phyloP scores from a whole-genome alignment of 2,888 invertebrate genomes.

The Hyles lineata region DNA sequence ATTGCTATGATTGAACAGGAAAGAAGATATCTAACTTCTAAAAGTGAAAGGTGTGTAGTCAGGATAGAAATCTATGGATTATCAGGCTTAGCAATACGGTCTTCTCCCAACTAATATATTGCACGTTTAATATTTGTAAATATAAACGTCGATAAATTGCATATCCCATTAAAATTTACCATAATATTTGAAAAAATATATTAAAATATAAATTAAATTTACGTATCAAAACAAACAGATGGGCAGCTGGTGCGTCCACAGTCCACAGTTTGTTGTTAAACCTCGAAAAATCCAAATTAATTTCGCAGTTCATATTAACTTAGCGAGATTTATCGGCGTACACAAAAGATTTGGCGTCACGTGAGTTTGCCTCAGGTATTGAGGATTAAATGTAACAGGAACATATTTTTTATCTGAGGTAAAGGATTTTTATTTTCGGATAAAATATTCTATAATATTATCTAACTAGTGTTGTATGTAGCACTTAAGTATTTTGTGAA shows the following conservation, averaged over 20 bases:
- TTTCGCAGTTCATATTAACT: constrained; percentile 6
- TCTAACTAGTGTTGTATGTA: too few species aligned
- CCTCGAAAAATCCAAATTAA: background rate
- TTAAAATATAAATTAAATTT: constrained; percentile 11
- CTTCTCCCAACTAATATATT: too few species aligned
- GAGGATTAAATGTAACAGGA: constrained; percentile 3
- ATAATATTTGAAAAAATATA: background rate
- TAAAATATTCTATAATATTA: background rate
- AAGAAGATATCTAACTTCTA: too few species aligned
- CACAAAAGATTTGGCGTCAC: constrained; percentile 11
- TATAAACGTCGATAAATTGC: background rate
- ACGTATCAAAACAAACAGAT: constrained; percentile 2
- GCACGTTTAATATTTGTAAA: too few species aligned
- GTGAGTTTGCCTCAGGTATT: background rate
- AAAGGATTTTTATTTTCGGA: background rate
- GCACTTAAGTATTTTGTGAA: too few species aligned
- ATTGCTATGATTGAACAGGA: too few species aligned
- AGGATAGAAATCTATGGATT: too few species aligned
- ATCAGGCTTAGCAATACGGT: too few species aligned
- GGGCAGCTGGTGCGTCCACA: constrained; percentile 8
- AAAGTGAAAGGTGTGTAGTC: too few species aligned
- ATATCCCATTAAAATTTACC: background rate
- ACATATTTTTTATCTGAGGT: background rate
- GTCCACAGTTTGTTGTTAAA: constrained; percentile 11
- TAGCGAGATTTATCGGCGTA: constrained; percentile 21